These are phyloP conservation scores for Phenganax stokvisi DNA, from an alignment of 92 coral and sea anemone genomes.

Conservation along the genomic window DNA sequence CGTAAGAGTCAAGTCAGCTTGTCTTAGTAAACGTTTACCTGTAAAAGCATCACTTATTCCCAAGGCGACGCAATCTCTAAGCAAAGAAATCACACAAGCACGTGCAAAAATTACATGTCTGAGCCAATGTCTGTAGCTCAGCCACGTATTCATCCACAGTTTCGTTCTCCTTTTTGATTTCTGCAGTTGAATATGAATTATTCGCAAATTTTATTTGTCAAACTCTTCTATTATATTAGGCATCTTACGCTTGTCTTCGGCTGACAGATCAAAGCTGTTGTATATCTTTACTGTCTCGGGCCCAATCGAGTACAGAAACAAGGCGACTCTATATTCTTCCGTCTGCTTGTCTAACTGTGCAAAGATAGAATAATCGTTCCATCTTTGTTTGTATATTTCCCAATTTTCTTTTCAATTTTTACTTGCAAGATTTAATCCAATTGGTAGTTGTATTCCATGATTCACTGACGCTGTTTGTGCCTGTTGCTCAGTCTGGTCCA, in stretches of 20 bases:
- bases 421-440: slow-evolving; percentile 29
- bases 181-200: slow-evolving; percentile 37
- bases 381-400: slow-evolving; percentile 53
- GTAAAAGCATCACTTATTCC: not conserved
- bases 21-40: not conserved
- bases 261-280: slow-evolving; percentile 47
- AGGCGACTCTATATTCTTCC: slow-evolving; percentile 51
- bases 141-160: slow-evolving; percentile 33
- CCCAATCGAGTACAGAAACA: slow-evolving; percentile 52
- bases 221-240: slow-evolving; percentile 37
- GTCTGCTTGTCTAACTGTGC: slow-evolving; percentile 42
- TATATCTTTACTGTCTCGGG: slow-evolving; percentile 44
- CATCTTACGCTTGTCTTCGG: slow-evolving; percentile 38
- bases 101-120: slow-evolving; percentile 39
- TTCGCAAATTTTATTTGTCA: not conserved
- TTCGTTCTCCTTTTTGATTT: slow-evolving; percentile 43
- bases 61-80: slow-evolving; percentile 40
- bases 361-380: slow-evolving; percentile 48
- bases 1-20: not conserved
- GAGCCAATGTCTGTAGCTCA: slow-evolving; percentile 48
- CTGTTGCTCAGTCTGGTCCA: not conserved
- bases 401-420: slow-evolving; percentile 38
- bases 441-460: slow-evolving; percentile 46
- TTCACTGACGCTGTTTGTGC: not conserved
- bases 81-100: slow-evolving; percentile 35